Base-by-base conservation (phyloP, 2,113 vertebrate species). In the Cisticola juncidis region DNA sequence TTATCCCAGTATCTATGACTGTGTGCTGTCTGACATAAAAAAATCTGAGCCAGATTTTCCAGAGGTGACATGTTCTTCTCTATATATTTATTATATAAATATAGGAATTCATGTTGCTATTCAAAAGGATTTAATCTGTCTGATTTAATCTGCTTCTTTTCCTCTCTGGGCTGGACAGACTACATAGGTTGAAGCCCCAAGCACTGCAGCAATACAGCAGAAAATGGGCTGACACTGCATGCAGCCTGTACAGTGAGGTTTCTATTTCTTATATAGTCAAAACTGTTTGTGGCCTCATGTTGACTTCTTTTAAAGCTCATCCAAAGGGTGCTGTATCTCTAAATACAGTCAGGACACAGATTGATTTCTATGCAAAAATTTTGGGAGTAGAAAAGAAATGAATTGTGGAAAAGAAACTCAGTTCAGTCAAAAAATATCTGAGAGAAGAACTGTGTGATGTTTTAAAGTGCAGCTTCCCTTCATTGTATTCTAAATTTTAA, bases 211-310 rank as follows among this genome's bases (percentile, higher is more conserved):
- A 40, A 9, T 29, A 56, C 11, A 91, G 44, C 77, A 74, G 35
- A 47, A 81, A 72, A 50, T 3, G 1, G 48, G 42, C 62, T 64
- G 42, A 62, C 0, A 0, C 28, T 62, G 40, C 23, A 1, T 33
- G 26, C 26, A 81, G 83, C 48, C 61, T 13, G 1, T 54, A 31
- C 2, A 3, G n/a, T 3, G 9, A 84, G 9, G 54, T 40, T 84
- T 86, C 61, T 78, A 22, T 31, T 86, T 69, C 65, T 84, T 64
- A 45, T 31, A 23, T 3, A 2, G 40, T 42, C 53, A 92, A 44
- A 91, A 64, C 23, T 64, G 16, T 40, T 78, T 83, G 53, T 42
- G 25, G 28, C n/a, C 5, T 78, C 68, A 13, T 33, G 23, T 48
- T 72, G 23, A 29, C 8, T 2, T 57, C 18, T 44, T 81, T 71